These are phyloP conservation scores for Lepidotrigona ventralis DNA, from an alignment of 1,140 invertebrate species.

Conservation along the genomic window DNA sequence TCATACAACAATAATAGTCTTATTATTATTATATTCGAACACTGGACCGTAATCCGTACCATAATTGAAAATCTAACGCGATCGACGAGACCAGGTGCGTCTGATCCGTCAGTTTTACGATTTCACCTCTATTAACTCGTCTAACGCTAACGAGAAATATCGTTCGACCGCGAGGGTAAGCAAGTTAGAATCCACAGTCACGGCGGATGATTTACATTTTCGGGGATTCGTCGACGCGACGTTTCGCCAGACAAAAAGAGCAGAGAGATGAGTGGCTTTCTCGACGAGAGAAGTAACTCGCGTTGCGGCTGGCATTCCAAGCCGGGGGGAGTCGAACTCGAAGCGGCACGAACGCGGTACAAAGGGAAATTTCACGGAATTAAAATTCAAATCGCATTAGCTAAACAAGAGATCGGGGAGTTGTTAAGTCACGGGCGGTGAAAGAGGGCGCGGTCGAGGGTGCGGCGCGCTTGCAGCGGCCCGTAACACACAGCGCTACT, in stretches of 20 bases:
- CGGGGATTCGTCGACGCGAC: background rate
- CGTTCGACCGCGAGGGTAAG: background rate
- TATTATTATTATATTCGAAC: no score
- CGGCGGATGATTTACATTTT: background rate
- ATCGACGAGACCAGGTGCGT: no score
- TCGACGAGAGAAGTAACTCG: background rate
- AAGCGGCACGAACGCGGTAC: background rate
- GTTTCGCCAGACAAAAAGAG: background rate
- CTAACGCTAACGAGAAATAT: no score
- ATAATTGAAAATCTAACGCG: no score
- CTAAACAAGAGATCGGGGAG: background rate
- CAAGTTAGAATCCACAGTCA: background rate
- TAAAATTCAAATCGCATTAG: conserved; percentile 38
- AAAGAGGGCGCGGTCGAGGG: background rate
- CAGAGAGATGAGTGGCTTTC: background rate
- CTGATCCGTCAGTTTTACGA: no score
- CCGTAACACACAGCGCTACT: background rate
- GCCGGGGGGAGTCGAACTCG: background rate
- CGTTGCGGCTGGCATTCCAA: background rate
- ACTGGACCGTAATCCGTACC: no score
- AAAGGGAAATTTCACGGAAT: conserved; percentile 9
- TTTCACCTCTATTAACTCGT: no score
- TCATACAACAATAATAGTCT: no score
- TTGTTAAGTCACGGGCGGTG: background rate
- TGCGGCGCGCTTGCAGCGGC: background rate